Conservation (phyloP, 2,888 invertebrate genomes). For the Acronicta aceris region DNA sequence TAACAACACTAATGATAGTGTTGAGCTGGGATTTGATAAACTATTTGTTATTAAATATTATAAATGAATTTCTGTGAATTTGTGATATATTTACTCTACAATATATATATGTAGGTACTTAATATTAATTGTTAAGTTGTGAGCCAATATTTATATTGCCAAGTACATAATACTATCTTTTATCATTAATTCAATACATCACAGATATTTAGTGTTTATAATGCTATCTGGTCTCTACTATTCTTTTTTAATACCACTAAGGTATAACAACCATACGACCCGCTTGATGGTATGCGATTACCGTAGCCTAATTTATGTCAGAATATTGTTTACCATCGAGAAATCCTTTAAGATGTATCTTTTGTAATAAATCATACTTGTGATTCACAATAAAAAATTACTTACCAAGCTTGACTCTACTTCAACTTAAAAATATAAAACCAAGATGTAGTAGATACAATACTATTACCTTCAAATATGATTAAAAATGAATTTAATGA, state of each 20-base stretch:
- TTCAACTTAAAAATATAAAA: conserved; percentile 23
- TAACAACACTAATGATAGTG: conserved; percentile 24
- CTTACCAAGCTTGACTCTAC: background rate
- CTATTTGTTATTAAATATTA: conserved; percentile 1
- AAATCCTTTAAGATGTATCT: background rate
- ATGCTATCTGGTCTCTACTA: background rate
- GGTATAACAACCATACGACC: too few relatives aligned
- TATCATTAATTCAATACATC: background rate
- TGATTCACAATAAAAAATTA: background rate
- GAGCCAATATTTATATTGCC: background rate
- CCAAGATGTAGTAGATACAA: background rate
- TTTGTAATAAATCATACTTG: background rate
- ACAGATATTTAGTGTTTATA: background rate
- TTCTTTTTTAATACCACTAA: too few relatives aligned
- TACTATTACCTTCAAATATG: conserved; percentile 17
- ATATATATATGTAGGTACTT: too few relatives aligned
- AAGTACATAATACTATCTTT: background rate
- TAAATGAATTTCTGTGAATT: conserved; percentile 4
- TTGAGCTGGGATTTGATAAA: conserved; percentile 12
- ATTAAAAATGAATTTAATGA: conserved; percentile 27
- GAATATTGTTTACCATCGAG: background rate
- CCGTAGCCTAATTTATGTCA: too few relatives aligned
- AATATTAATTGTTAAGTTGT: background rate
- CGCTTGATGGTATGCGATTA: too few relatives aligned
- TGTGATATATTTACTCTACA: too few relatives aligned